Evolutionary conservation across 1,140 invertebrate species (phyloP).

Genomic region (Acromyrmex heyeri): DNA sequence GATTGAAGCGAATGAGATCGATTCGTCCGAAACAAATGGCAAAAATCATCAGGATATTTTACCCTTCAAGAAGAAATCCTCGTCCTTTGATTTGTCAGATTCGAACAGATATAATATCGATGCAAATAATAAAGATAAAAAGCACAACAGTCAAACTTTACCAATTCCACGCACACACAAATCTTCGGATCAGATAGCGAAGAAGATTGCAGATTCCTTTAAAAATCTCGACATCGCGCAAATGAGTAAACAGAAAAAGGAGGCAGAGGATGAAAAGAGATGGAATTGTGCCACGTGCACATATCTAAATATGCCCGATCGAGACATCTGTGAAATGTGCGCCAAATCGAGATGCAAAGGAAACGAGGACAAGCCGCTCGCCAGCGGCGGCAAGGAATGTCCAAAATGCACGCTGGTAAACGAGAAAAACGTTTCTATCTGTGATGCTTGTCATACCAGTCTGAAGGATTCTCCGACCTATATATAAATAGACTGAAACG

Average conservation of each 20-base stretch:
- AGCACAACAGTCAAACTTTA: slow-evolving; percentile 69
- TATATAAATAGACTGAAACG: slow-evolving; percentile 85
- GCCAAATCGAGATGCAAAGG: slow-evolving; percentile 89
- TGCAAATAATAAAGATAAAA: slow-evolving; percentile 65
- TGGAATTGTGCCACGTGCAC: slow-evolving; percentile 93
- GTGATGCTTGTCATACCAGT: slow-evolving; percentile 90
- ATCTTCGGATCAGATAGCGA: slow-evolving; percentile 66
- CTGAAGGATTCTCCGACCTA: slow-evolving; percentile 93
- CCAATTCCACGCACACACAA: slow-evolving; percentile 68
- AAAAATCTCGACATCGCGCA: slow-evolving; percentile 56
- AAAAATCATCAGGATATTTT: slow-evolving; percentile 62
- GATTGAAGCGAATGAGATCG: slow-evolving; percentile 57
- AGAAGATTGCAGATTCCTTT: slow-evolving; percentile 68
- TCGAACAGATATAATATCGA: slow-evolving; percentile 65
- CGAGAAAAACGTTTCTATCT: slow-evolving; percentile 89
- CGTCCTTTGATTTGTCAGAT: slow-evolving; percentile 75
- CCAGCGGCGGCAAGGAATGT: slow-evolving; percentile 92
- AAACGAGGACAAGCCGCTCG: slow-evolving; percentile 89
- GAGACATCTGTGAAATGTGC: slow-evolving; percentile 92
- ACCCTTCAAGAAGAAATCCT: slow-evolving; percentile 73
- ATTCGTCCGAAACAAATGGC: slow-evolving; percentile 64
- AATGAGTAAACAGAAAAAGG: slow-evolving; percentile 39
- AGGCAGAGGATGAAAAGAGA: slow-evolving; percentile 74
- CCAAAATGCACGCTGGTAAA: slow-evolving; percentile 94
- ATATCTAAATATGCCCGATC: slow-evolving; percentile 88